phyloP scores from a whole-genome alignment of 1,140 invertebrate genomes.

The Papilio glaucus region DNA sequence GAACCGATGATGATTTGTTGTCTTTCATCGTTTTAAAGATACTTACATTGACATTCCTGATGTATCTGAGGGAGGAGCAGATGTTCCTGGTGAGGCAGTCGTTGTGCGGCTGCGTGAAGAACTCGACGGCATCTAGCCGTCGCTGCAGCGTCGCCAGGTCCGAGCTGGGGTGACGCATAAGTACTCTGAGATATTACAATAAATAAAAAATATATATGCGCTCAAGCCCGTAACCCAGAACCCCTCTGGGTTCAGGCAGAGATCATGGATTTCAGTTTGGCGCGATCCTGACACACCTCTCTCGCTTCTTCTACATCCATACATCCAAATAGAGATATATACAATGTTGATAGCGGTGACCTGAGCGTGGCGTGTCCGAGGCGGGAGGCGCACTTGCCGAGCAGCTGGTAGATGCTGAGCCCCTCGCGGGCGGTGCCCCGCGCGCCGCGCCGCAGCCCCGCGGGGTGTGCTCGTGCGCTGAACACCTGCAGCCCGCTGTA shows the following conservation, averaged over 20 bases:
- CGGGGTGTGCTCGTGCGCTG: conserved; percentile 88
- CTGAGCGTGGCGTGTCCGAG: conserved; percentile 83
- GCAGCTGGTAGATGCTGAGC: conserved; percentile 88
- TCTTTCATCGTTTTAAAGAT: no score
- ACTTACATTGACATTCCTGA: conserved; percentile 74
- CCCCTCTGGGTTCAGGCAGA: no score
- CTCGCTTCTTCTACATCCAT: no score
- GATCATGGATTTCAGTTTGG: no score
- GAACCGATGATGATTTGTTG: no score
- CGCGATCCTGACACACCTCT: no score
- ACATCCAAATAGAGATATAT: neutral
- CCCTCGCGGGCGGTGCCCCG: conserved; percentile 86
- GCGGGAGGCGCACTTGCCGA: conserved; percentile 88
- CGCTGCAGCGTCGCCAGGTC: conserved; percentile 56
- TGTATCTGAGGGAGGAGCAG: conserved; percentile 64
- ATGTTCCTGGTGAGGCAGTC: conserved; percentile 70
- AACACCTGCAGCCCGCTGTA: conserved; percentile 91
- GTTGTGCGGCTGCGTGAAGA: conserved; percentile 68
- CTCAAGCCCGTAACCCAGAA: no score
- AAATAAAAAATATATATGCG: neutral
- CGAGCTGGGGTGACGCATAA: conserved; percentile 66
- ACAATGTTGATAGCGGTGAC: conserved; percentile 52
- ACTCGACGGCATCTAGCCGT: conserved; percentile 63
- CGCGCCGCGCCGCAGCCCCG: conserved; percentile 88
- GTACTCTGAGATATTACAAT: conserved; percentile 44